Percentiles rank a stretch among this genome's conserved stretches.
Conservation (phyloP, 2,113 vertebrate genomes). For the Chauna torquata region DNA sequence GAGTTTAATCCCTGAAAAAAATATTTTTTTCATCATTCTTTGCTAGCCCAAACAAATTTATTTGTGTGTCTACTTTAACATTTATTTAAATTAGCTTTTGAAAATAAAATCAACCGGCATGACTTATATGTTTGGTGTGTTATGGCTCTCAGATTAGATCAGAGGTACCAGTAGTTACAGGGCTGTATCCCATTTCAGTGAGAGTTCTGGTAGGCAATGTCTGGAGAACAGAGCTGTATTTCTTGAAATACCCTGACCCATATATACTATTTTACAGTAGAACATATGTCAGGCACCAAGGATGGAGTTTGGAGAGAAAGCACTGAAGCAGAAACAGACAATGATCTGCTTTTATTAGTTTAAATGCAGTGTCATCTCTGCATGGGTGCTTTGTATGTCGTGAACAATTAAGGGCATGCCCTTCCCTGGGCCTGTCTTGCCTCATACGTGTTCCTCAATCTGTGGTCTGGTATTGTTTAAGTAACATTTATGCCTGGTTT, state of each 20-base stretch:
- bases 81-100: background rate
- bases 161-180: background rate
- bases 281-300: background rate
- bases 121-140: background rate
- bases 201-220: background rate
- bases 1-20: background rate
- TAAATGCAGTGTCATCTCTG: background rate
- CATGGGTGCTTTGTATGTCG: background rate
- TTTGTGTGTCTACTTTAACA: background rate
- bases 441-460: background rate
- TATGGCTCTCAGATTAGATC: background rate
- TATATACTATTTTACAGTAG: background rate
- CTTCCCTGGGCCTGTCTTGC: background rate
- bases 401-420: slow-evolving; percentile 6
- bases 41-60: background rate
- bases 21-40: background rate
- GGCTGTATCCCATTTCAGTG: background rate
- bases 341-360: background rate
- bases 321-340: background rate
- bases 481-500: background rate
- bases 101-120: background rate
- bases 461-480: background rate
- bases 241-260: background rate
- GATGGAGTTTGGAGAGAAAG: background rate
- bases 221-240: background rate